Evolutionary conservation across 2,797 vertebrate genomes (phyloP), one percentile per base, ranked within the genome.

Genomic region (Salarias fasciatus): DNA sequence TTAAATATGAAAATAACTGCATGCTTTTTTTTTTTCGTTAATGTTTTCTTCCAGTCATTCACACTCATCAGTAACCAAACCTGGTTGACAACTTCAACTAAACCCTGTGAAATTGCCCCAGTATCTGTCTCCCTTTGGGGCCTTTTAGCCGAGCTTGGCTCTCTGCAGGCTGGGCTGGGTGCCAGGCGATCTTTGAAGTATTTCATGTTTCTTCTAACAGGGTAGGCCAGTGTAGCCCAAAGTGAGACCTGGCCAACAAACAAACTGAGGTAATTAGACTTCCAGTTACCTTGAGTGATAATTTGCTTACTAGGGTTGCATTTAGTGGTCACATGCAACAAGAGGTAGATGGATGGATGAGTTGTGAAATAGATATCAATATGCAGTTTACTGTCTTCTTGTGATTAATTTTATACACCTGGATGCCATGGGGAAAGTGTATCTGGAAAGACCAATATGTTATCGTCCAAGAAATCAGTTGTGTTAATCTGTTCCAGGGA

Each of bases 71-170:
- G 62, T 67, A 80, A 79, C 70, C 78, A 79, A 82, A 72, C n/a
- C 50, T 44, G 31, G 43, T 67, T 68, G 72, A 77, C 73, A 50
- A 59, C 73, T 77, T 75, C 72, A 79, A 67, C 83, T 85, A 79
- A 84, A 85, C 55, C 63, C 48, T 72, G 67, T 79, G 74, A 84
- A 87, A 83, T 69, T 14, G 51, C 49, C 75, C 72, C 71, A 81
- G 79, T 77, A 80, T 81, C 62, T 37, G 45, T 74, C 64, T 82
- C 70, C 83, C 82, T 82, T 45, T 78, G 69, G 80, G 82, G 64
- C 78, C 69, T 53, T 84, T 84, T 81, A 83, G 74, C 71, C 67
- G 66, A 64, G 66, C 82, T 86, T 83, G 83, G 84, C 78, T 83
- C 57, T 66, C 63, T 76, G 60, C 14, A 54, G 62, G 53, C 69